Evolutionary conservation across 2,888 invertebrate species (phyloP).

Genomic region (Latrodectus hesperus): DNA sequence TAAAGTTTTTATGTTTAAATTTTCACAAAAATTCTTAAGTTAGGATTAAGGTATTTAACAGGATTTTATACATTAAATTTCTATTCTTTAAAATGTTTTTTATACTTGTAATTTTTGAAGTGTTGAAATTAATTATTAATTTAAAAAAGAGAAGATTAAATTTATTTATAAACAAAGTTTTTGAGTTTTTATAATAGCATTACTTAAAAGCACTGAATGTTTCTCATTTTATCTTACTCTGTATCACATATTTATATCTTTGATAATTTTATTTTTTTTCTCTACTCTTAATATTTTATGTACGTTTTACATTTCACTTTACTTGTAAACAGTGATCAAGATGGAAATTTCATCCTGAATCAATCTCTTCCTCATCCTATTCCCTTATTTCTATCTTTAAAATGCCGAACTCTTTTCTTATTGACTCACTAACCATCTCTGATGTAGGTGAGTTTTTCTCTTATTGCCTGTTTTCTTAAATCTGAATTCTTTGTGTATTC

Average conservation of each 20-base stretch:
- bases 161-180: not conserved
- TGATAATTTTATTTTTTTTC: not conserved
- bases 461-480: not conserved
- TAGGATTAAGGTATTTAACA: too few species aligned
- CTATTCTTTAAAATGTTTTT: too few species aligned
- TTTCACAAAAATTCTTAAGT: too few species aligned
- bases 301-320: slow-evolving; percentile 13
- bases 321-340: slow-evolving; percentile 10
- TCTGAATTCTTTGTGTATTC: not conserved
- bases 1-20: too few species aligned
- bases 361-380: slow-evolving; percentile 16
- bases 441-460: slow-evolving; percentile 60
- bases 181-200: too few species aligned
- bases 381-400: slow-evolving; percentile 25
- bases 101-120: too few species aligned
- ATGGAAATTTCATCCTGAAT: slow-evolving; percentile 35
- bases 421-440: slow-evolving; percentile 60
- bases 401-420: slow-evolving; percentile 60
- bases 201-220: too few species aligned
- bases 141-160: not conserved
- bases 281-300: not conserved
- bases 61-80: too few species aligned
- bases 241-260: not conserved
- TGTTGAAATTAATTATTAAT: not conserved
- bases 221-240: not conserved